These are phyloP conservation scores for Nycticryphes semicollaris DNA, from an alignment of 2,113 vertebrate species.

Conservation along the genomic window DNA sequence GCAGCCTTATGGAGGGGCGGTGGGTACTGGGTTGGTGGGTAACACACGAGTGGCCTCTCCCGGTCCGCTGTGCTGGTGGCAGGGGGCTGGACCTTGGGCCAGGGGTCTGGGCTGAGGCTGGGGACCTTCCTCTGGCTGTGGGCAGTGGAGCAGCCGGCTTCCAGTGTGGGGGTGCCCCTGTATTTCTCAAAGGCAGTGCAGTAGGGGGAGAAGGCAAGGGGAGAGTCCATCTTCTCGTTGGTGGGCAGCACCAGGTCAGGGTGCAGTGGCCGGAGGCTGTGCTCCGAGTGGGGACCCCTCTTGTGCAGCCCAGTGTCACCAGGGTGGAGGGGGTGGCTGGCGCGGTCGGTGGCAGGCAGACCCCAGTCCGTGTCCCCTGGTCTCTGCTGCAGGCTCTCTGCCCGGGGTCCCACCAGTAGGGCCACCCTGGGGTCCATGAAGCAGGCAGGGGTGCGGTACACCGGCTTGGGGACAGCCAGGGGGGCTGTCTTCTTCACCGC, in stretches of 20 bases:
- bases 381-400: constrained; percentile 59
- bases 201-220: neutral
- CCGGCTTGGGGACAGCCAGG: constrained; percentile 82
- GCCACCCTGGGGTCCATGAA: constrained; percentile 70
- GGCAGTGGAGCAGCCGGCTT: constrained; percentile 55
- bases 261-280: constrained; percentile 52
- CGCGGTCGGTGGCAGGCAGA: neutral
- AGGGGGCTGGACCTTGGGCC: constrained; percentile 64
- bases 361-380: constrained; percentile 75
- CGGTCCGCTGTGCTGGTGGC: constrained; percentile 57
- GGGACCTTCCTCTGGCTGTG: constrained; percentile 40
- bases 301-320: constrained; percentile 3
- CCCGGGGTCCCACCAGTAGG: constrained; percentile 58
- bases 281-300: constrained; percentile 43
- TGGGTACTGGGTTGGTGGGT: constrained; percentile 68
- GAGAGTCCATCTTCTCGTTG: constrained; percentile 58
- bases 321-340: neutral
- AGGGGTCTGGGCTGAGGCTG: constrained; percentile 60
- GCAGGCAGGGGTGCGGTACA: constrained; percentile 81
- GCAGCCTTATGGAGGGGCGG: neutral
- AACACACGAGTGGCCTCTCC: constrained; percentile 70
- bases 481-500: constrained; percentile 44
- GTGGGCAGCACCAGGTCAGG: neutral
- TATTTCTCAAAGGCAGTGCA: constrained; percentile 52
- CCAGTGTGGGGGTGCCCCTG: constrained; percentile 33